A percentile compares a stretch with the other conserved stretches of the same genome.
phyloP scores from a whole-genome alignment of 2,797 vertebrate genomes.

The Melanogrammus aeglefinus region DNA sequence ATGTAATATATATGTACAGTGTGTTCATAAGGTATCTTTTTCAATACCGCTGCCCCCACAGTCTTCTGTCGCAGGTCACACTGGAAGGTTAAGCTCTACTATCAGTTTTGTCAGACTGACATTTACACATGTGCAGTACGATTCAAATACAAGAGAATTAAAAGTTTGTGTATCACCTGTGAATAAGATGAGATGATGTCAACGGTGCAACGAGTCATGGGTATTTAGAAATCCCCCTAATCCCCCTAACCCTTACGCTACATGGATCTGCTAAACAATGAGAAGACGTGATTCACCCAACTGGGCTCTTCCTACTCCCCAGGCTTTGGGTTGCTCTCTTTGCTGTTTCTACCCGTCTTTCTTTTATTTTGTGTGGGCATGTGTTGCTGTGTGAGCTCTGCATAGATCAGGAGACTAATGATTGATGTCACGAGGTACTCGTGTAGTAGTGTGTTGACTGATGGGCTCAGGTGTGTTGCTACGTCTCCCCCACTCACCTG shows the following conservation, averaged over 20 bases:
- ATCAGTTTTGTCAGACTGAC: neutral
- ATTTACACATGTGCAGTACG: neutral
- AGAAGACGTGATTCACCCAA: neutral
- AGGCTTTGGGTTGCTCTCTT: neutral
- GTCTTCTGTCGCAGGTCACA: too few species aligned
- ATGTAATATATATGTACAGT: too few species aligned
- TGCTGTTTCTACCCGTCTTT: neutral
- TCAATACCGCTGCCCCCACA: too few species aligned
- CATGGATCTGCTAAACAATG: too few species aligned
- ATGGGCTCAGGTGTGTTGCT: neutral
- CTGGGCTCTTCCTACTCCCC: neutral
- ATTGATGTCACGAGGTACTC: neutral
- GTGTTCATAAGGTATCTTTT: too few species aligned
- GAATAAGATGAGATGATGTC: neutral
- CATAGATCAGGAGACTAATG: neutral
- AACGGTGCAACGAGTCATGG: too few species aligned
- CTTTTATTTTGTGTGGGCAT: neutral
- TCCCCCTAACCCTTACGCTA: too few species aligned
- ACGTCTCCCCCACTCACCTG: constrained; percentile 77
- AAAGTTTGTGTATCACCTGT: neutral
- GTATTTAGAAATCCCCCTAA: too few species aligned
- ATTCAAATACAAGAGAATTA: neutral
- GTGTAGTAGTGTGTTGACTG: neutral
- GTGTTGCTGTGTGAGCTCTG: neutral
- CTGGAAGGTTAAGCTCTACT: too few species aligned